Base-by-base conservation (phyloP, 2,113 vertebrate species). In the Drymodes brunneopygia region DNA sequence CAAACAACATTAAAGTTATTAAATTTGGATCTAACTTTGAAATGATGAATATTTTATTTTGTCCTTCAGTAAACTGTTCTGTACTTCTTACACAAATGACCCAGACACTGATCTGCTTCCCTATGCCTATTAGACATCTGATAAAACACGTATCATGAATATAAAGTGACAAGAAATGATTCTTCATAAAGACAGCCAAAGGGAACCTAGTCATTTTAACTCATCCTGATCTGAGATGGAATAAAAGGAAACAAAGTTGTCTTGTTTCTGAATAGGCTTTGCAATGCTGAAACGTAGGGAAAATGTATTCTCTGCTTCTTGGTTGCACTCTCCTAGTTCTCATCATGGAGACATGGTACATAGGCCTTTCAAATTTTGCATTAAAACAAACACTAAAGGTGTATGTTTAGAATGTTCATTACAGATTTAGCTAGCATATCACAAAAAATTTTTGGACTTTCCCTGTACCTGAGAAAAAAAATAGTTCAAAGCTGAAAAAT, bases 141-240 rank as follows among this genome's bases (percentile, higher is more conserved):
- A 89, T 92, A 78, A 87, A 95, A 90, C 38, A 38, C 38, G 38
- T 38, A 38, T 94, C 53, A 89, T 97, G 65, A 96, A 97, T 96
- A 84, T 86, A 85, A 97, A 97, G 73, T 74, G 70, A 88, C 72
- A 95, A 92, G 53, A 79, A 96, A 86, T 61, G 56, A 80, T 87
- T 27, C 58, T 90, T 91, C 61, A 53, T 45, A 91, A 93, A 95
- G 42, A 70, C 31, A 95, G 67, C 33, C 62, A 85, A 88, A 96
- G 22, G 65, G 88, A 96, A 82, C 9, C n/a, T 45, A 60, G 28
- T 61, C 6, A 51, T 56, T 92, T 90, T 89, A 15, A 25, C 21
- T 93, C 28, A 93, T 78, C 48, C 22, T 57, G 15, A 57, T 90
- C 38, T 93, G 33, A 85, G 91, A 82, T 23, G 73, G 31, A 92